Evolutionary conservation across 2,797 vertebrate genomes (phyloP).

Genomic region (Spatula clypeata): DNA sequence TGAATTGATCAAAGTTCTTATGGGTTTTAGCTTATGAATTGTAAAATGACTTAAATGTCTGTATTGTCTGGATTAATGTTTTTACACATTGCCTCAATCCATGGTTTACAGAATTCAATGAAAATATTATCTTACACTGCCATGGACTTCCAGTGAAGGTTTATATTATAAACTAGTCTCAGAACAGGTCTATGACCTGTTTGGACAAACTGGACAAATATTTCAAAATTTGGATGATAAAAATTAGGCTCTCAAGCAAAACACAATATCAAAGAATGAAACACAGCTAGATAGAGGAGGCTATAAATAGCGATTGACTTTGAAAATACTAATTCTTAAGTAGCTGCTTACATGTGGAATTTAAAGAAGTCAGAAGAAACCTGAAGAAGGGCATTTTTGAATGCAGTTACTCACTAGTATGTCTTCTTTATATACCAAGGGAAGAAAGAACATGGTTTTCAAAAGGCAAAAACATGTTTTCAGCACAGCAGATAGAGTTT

Average conservation of each 20-base stretch:
- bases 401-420: neutral
- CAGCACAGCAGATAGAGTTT: neutral
- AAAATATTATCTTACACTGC: neutral
- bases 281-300: neutral
- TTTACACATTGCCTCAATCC: neutral
- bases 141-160: neutral
- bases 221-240: neutral
- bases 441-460: neutral
- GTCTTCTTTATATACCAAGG: neutral
- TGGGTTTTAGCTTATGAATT: neutral
- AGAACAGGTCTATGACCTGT: neutral
- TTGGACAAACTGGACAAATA: neutral
- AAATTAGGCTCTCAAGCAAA: neutral
- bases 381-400: neutral
- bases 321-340: neutral
- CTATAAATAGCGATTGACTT: neutral
- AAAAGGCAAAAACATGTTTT: neutral
- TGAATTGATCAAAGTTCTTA: constrained; percentile 31
- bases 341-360: neutral
- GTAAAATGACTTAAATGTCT: neutral
- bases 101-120: neutral
- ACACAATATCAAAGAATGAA: neutral
- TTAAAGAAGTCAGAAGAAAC: neutral
- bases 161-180: neutral
- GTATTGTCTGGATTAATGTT: neutral